Base-by-base conservation (phyloP, 1,140 invertebrate genomes). In the Drosophila asahinai region DNA sequence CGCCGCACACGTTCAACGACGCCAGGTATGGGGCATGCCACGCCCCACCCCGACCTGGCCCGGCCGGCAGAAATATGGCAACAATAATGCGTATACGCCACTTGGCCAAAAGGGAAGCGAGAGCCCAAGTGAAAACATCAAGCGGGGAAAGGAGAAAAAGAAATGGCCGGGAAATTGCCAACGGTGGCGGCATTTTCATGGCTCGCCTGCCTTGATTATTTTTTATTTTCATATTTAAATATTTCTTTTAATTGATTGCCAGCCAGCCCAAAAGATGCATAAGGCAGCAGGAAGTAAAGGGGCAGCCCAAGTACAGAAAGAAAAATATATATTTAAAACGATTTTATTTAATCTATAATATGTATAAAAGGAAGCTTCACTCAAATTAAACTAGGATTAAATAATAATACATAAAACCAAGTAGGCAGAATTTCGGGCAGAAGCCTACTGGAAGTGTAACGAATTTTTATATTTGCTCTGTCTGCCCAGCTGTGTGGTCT, bases 61-160 rank as follows among this genome's bases (percentile, higher is more conserved):
- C 33, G 33, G 33, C 33, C 33, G 33, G 33, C 66, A 71, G 40
- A 72, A 73, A 73, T 73, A 73, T 71, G 70, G 66, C 70, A 71
- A 51, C 67, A 60, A 60, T 61, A 73, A 73, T 74, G 71, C 71
- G 71, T 74, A 73, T 61, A 61, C 71, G 71, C 67, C 71, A 74
- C 68, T 71, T 73, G 54, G 68, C 15, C 71, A 51, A 15, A 51
- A 27, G 12, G 19, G 40, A 38, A 70, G 27, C 27, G 27, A 30
- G 27, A 30, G 22, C 14, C 2, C 36, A 33, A 43, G 17, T 48
- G n/a, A 66, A 38, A 52, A 19, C 30, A 58, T 19, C 27, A 8
- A 15, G 3, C 19, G 11, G 19, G 19, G 17, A 14, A 58, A n/a
- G 11, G 11, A 15, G 25, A 30, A 36, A 45, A 43, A n/a, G 43